These are phyloP conservation scores for Heliconius charithonia DNA, from an alignment of 2,888 invertebrate species.

Conservation along the genomic window DNA sequence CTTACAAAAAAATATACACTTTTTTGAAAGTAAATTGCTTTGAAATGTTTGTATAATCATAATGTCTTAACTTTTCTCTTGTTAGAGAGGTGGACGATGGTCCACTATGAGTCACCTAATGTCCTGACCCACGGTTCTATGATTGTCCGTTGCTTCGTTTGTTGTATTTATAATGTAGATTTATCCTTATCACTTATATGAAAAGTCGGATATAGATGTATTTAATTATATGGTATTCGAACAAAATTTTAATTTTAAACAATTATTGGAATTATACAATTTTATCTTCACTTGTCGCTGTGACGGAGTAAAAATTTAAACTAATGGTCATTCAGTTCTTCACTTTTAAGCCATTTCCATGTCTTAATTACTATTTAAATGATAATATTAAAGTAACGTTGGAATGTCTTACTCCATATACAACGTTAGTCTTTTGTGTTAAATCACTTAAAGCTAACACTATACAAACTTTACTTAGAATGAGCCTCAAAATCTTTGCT, in stretches of 20 bases:
- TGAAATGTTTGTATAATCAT: conserved; percentile 12
- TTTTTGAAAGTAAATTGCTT: conserved; percentile 7
- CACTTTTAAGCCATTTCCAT: neutral
- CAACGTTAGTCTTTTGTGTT: neutral
- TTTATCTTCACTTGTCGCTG: neutral
- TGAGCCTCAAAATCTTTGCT: too few relatives aligned
- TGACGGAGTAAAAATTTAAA: neutral
- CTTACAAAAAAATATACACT: neutral
- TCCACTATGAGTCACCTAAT: conserved; percentile 70
- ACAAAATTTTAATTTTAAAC: neutral
- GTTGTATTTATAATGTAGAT: conserved; percentile 47
- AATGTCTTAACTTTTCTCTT: conserved; percentile 51
- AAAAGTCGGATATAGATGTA: conserved; percentile 42
- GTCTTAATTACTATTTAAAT: neutral
- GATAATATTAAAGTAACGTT: neutral
- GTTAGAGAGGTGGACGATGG: conserved; percentile 64
- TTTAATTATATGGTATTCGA: too few relatives aligned
- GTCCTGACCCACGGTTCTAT: conserved; percentile 74
- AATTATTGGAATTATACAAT: neutral
- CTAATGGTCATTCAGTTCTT: neutral
- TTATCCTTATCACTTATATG: conserved; percentile 54
- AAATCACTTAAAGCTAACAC: neutral
- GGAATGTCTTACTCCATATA: neutral
- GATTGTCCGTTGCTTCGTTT: conserved; percentile 51
- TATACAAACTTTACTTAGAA: neutral